These are phyloP conservation scores for Kryptolebias marmoratus DNA, from an alignment of 2,113 vertebrate species.

Conservation along the genomic window DNA sequence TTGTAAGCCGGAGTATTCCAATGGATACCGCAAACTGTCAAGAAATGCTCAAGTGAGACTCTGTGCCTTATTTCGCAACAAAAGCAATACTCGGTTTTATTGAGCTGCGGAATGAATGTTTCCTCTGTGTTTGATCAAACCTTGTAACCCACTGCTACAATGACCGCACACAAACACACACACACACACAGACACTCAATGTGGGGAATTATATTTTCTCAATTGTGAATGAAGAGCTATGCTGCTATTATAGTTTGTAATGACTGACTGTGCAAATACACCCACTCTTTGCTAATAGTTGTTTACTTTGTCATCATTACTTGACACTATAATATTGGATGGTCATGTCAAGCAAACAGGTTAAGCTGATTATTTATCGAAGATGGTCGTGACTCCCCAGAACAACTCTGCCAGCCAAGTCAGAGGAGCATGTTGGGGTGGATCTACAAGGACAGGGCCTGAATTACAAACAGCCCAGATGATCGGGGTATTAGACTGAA, in stretches of 20 bases:
- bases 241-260: constrained; percentile 19
- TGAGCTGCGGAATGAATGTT: constrained; percentile 43
- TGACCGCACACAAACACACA: not conserved
- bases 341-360: constrained; percentile 55
- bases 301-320: constrained; percentile 52
- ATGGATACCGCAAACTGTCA: constrained; percentile 52
- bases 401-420: constrained; percentile 54
- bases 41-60: constrained; percentile 50
- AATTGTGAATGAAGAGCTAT: constrained; percentile 25
- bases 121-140: constrained; percentile 42
- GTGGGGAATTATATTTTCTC: constrained; percentile 3
- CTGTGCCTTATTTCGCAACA: constrained; percentile 44
- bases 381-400: constrained; percentile 50
- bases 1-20: constrained; percentile 58
- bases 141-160: not conserved
- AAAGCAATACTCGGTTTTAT: constrained; percentile 33
- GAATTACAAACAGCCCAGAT: constrained; percentile 54
- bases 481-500: constrained; percentile 24
- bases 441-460: constrained; percentile 22
- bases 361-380: constrained; percentile 53
- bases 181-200: constrained; percentile 16
- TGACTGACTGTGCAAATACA: constrained; percentile 27
- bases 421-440: constrained; percentile 55
- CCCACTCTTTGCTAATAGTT: constrained; percentile 18
- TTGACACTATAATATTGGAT: constrained; percentile 51